phyloP scores from a whole-genome alignment of 2,888 invertebrate species.

The Lasioglossum marginatum region DNA sequence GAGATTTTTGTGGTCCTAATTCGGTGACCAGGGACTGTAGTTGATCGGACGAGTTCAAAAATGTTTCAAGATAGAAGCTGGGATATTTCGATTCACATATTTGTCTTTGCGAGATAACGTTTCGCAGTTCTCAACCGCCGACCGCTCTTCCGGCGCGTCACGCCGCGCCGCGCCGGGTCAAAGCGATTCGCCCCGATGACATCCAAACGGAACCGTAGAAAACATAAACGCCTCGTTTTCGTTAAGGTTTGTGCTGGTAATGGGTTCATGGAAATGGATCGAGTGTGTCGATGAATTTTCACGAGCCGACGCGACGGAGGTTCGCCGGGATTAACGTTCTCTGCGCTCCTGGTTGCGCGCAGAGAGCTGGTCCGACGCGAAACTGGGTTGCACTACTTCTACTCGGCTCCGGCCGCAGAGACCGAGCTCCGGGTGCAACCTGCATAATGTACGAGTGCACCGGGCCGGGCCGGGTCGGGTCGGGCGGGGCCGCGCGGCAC shows the following conservation, averaged over 20 bases:
- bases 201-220: not conserved
- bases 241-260: not conserved
- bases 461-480: not conserved
- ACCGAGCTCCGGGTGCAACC: conserved; percentile 22
- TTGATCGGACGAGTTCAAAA: no score
- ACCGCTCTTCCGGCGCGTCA: not conserved
- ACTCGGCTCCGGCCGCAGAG: conserved; percentile 22
- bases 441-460: conserved; percentile 48
- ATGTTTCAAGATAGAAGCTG: not conserved
- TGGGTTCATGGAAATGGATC: conserved; percentile 52
- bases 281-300: conserved; percentile 60
- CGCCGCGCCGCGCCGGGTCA: not conserved
- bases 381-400: conserved; percentile 80
- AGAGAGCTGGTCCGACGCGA: conserved; percentile 73
- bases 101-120: not conserved
- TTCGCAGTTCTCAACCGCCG: not conserved
- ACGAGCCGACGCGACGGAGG: conserved; percentile 36
- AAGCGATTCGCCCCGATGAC: not conserved
- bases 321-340: conserved; percentile 51
- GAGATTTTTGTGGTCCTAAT: no score
- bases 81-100: not conserved
- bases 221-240: not conserved
- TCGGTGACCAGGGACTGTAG: no score
- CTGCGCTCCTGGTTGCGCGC: conserved; percentile 51
- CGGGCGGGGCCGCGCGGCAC: no score